A percentile compares a stretch with the other conserved stretches of the same genome.
These are phyloP conservation scores for Rhinophrynus dorsalis DNA, from an alignment of 2,797 vertebrate genomes.

Conservation along the genomic window DNA sequence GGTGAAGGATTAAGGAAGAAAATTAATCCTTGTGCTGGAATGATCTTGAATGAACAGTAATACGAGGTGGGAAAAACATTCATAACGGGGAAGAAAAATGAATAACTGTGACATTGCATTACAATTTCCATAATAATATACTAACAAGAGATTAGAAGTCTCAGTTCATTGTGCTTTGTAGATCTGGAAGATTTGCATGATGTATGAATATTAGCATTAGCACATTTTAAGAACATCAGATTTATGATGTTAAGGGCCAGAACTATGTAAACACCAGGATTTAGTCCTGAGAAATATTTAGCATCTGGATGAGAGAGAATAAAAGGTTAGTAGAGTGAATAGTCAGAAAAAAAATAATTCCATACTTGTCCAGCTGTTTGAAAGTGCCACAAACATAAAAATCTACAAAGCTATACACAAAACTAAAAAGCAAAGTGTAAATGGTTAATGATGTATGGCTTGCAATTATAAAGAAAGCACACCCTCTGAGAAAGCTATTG, in stretches of 20 bases:
- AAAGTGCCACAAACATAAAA: not conserved
- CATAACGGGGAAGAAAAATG: conserved; percentile 21
- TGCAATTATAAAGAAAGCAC: too few relatives aligned
- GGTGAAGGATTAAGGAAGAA: conserved; percentile 41
- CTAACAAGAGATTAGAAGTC: conserved; percentile 44
- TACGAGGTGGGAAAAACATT: conserved; percentile 35
- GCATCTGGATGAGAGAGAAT: not conserved
- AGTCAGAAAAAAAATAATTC: not conserved
- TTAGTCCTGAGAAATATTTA: conserved; percentile 29
- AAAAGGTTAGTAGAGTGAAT: not conserved
- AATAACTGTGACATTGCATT: conserved; percentile 42
- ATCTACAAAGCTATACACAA: too few relatives aligned
- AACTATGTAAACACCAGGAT: conserved; percentile 39
- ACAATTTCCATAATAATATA: conserved; percentile 43
- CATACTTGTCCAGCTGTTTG: conserved; percentile 4
- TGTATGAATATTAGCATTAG: conserved; percentile 46
- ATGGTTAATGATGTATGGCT: too few relatives aligned
- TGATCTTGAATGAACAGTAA: conserved; percentile 45
- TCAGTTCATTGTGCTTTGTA: conserved; percentile 25
- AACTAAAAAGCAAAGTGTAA: too few relatives aligned
- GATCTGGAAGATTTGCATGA: conserved; percentile 39
- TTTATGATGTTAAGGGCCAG: conserved; percentile 30
- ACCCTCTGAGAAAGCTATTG: too few relatives aligned
- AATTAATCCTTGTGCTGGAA: conserved; percentile 40
- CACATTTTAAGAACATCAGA: conserved; percentile 34